Base-by-base conservation (phyloP, 1,140 invertebrate genomes). In the Diorhabda sublineata region DNA sequence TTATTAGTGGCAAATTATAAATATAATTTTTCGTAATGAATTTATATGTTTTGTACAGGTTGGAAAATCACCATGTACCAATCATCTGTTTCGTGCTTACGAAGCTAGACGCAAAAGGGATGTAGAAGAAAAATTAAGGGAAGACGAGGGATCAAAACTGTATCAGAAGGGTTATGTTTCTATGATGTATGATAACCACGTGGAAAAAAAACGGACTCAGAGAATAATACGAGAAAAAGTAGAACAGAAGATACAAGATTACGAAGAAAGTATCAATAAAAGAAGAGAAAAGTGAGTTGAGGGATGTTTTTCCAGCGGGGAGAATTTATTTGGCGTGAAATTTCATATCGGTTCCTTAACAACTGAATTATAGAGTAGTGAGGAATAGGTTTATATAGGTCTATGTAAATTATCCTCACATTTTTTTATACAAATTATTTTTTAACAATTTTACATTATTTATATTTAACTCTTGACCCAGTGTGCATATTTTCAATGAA, bases 191-290 rank as follows among this genome's bases (percentile, higher is more conserved):
- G 74, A 74, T 6, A 72, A 70, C 61, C 73, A 77, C 59, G 64
- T 58, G 2, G 61, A 71, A 41, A 70, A 72, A 68, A 73, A 67
- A 56, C 45, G 56, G 11, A 60, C 74, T 26, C 67, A 76, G 57
- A 71, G 68, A 58, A 58, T 67, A 42, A 71, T 79, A 45, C 58
- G 69, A 47, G 67, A 75, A 42, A 69, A 67, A 45, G 69, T 77
- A 6, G 61, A 76, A 44, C 56, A 71, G 43, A 76, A 76, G 67
- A n/a, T 77, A 8, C 61, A 76, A 66, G 71, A 68, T 26, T 78
- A 79, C 58, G 77, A 78, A n/a, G 69, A 73, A 60, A 61, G 62
- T 41, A 60, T 81, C 4, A 77, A 81, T 64, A 68, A 45, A 56
- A 61, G 77, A 66, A 71, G 79, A 9, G 67, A 75, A 57, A 79